Base-by-base conservation (phyloP, 2,797 vertebrate species). In the Dryobates pubescens region DNA sequence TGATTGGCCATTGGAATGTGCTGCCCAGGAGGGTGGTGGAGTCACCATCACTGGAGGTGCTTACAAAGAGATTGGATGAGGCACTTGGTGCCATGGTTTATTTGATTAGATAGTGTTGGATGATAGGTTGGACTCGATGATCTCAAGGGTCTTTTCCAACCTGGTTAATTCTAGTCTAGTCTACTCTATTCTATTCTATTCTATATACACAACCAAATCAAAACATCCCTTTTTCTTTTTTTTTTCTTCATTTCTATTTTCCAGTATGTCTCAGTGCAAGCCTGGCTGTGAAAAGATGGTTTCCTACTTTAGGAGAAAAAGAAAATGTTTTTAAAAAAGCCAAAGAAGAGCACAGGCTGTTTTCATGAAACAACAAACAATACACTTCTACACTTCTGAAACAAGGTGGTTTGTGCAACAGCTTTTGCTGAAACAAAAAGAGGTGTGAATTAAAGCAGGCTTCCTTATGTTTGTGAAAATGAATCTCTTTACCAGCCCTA, bases 401-500 rank as follows among this genome's bases (percentile, higher is more conserved):
- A 74, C 57, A 62, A 36, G 72, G 82, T 15, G 15, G 43, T 29
- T 88, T 70, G 49, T 15, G 53, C 1, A 0, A 91, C 47, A 91
- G 65, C 69, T 86, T 89, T 69, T 3, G 5, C 63, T 57, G 49
- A 51, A 70, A 87, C 74, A 75, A 17, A 70, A 81, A 92, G 58
- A 71, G 29, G 73, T 88, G 79, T 43, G 30, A 96, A 93, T 89
- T 87, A 75, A 83, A 92, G 22, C 22, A 72, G 12, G 56, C 45
- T 81, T 90, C 59, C 58, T 86, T 80, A 75, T 64, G 16, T 34
- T 71, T 56, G 58, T 36, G 58, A 84, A 90, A 96, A 96, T 91
- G 82, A 80, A 93, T 67, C 27, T 70, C 65, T 88, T 89, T 51
- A 47, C 2, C 3, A 92, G 67, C 32, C 56, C 23, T 72, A 83